Percentiles rank a stretch among this genome's conserved stretches.
phyloP scores from a whole-genome alignment of 2,888 invertebrate species.

The Rapana venosa region DNA sequence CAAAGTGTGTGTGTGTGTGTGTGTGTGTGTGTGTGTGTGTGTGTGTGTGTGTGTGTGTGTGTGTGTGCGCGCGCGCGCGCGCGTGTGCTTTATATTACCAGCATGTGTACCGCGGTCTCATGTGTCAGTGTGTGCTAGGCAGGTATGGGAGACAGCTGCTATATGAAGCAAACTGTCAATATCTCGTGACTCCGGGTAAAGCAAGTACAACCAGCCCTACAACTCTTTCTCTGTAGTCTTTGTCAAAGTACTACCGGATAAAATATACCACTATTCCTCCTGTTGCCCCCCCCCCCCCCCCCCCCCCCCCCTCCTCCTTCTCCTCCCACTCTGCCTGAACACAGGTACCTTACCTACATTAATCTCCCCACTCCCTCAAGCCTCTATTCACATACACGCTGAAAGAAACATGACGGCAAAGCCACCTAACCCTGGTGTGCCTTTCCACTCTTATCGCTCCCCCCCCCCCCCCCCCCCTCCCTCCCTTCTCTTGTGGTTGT shows the following conservation, averaged over 20 bases:
- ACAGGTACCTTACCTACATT: too few relatives aligned
- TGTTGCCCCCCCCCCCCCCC: not conserved
- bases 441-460: not conserved
- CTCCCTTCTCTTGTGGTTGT: not conserved
- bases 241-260: not conserved
- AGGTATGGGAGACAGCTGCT: not conserved
- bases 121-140: too few relatives aligned
- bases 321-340: too few relatives aligned
- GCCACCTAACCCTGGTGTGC: not conserved
- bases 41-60: constrained; percentile 18
- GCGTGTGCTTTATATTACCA: not conserved
- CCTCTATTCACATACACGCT: too few relatives aligned
- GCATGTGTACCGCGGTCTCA: too few relatives aligned
- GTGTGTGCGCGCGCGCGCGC: not conserved
- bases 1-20: not conserved
- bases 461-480: not conserved
- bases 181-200: not conserved
- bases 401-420: too few relatives aligned
- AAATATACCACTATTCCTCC: not conserved
- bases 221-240: too few relatives aligned
- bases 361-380: too few relatives aligned
- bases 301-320: not conserved
- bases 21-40: not conserved
- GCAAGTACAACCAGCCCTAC: not conserved
- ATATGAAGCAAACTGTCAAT: not conserved